Evolutionary conservation across 2,113 vertebrate species (phyloP).

Genomic region (Carassius auratus): DNA sequence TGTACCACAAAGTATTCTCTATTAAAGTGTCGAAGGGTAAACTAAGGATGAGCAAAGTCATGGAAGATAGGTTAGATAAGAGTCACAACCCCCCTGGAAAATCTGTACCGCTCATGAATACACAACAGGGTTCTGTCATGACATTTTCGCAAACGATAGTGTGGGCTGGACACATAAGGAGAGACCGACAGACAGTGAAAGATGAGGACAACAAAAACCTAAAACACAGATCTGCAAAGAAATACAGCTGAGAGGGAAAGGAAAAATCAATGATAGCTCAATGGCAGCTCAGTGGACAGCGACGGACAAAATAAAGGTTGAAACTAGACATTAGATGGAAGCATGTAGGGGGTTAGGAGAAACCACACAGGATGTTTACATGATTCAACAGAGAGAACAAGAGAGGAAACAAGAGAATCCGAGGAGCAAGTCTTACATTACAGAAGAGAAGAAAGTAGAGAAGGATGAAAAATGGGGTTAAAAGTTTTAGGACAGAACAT

Average conservation of each 20-base stretch:
- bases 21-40: background rate
- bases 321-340: slow-evolving; percentile 8
- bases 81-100: slow-evolving; percentile 21
- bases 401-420: slow-evolving; percentile 56
- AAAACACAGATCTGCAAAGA: background rate
- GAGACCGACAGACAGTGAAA: background rate
- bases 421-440: slow-evolving; percentile 59
- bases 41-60: background rate
- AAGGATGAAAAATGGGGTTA: slow-evolving; percentile 61
- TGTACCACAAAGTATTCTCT: background rate
- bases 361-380: slow-evolving; percentile 35
- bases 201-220: background rate
- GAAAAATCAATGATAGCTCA: background rate
- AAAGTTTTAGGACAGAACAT: slow-evolving; percentile 35
- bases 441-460: slow-evolving; percentile 49
- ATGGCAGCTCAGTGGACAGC: background rate
- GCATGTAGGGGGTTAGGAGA: slow-evolving; percentile 19
- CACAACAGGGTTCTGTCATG: slow-evolving; percentile 37
- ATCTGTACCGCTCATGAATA: slow-evolving; percentile 36
- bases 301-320: slow-evolving; percentile 2
- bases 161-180: slow-evolving; percentile 20
- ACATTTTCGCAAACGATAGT: slow-evolving; percentile 39
- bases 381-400: slow-evolving; percentile 47
- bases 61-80: slow-evolving; percentile 11
- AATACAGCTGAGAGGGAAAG: background rate